phyloP scores from a whole-genome alignment of 2,888 invertebrate species.

The Trypoxylon attenuatum region DNA sequence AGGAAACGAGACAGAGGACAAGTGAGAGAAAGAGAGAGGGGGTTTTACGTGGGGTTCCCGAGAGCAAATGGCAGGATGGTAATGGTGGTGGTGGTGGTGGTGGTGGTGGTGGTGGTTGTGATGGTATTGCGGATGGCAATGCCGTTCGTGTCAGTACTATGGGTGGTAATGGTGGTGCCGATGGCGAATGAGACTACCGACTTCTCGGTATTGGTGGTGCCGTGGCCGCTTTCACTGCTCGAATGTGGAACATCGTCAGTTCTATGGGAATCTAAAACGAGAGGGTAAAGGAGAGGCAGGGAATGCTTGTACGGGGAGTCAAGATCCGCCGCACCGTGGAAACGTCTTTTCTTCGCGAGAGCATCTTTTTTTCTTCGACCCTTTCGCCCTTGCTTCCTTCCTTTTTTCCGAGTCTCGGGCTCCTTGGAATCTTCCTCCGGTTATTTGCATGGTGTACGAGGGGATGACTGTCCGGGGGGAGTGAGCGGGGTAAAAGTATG shows the following conservation, averaged over 20 bases:
- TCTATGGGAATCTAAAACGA: slow-evolving; percentile 15
- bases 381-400: neutral
- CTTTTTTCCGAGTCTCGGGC: no score
- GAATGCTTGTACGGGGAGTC: slow-evolving; percentile 30
- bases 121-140: neutral
- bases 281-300: slow-evolving; percentile 10
- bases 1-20: neutral
- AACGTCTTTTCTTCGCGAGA: slow-evolving; percentile 6
- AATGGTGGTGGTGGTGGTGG: slow-evolving; percentile 10
- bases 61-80: slow-evolving; percentile 28
- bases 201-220: slow-evolving; percentile 3
- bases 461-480: slow-evolving; percentile 1
- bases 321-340: slow-evolving; percentile 32
- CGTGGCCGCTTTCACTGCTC: neutral
- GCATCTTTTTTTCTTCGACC: neutral
- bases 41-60: slow-evolving; percentile 62
- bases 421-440: no score
- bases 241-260: neutral
- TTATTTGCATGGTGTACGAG: slow-evolving; percentile 45
- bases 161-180: slow-evolving; percentile 27
- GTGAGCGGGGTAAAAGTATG: slow-evolving; percentile 18
- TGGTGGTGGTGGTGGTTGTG: slow-evolving; percentile 5
- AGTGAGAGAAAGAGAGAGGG: no score
- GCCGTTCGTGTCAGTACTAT: slow-evolving; percentile 23
- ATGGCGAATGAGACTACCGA: slow-evolving; percentile 8